Evolutionary conservation across 2,113 vertebrate species (phyloP).

Genomic region (Osmerus mordax): DNA sequence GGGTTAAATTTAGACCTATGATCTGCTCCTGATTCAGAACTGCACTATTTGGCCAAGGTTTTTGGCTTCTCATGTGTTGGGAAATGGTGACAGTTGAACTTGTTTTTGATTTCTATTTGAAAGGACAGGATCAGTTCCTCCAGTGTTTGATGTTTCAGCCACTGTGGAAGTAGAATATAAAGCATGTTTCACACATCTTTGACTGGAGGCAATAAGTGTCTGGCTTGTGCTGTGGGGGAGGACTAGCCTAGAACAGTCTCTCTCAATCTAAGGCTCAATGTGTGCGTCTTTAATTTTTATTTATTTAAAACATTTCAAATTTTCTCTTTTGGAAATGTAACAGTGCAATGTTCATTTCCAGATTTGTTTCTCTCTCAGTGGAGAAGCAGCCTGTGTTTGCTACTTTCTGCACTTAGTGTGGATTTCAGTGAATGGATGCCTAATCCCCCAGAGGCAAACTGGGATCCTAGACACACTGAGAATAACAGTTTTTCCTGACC

Average conservation of each 20-base stretch:
- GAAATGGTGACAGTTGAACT: no score
- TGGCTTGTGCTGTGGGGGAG: background rate
- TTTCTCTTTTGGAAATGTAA: no score
- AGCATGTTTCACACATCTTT: conserved; percentile 3
- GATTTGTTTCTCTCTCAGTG: no score
- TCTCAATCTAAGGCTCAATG: no score
- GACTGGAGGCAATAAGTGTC: conserved; percentile 9
- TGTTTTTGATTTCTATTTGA: background rate
- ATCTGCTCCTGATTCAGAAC: no score
- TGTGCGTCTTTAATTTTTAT: no score
- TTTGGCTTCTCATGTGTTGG: no score
- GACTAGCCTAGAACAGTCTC: background rate
- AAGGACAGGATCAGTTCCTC: background rate
- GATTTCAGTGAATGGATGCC: background rate
- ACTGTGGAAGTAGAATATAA: conserved; percentile 1
- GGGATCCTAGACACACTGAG: background rate
- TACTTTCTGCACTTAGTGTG: background rate
- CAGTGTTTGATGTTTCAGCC: background rate
- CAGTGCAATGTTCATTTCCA: no score
- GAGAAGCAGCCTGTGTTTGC: background rate
- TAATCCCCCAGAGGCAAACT: background rate
- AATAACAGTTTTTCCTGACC: background rate
- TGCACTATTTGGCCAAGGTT: no score
- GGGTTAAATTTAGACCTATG: no score
- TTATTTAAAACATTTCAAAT: no score